These are phyloP conservation scores for Hirtodrosophila confusa DNA, from an alignment of 2,888 invertebrate species.

Conservation along the genomic window DNA sequence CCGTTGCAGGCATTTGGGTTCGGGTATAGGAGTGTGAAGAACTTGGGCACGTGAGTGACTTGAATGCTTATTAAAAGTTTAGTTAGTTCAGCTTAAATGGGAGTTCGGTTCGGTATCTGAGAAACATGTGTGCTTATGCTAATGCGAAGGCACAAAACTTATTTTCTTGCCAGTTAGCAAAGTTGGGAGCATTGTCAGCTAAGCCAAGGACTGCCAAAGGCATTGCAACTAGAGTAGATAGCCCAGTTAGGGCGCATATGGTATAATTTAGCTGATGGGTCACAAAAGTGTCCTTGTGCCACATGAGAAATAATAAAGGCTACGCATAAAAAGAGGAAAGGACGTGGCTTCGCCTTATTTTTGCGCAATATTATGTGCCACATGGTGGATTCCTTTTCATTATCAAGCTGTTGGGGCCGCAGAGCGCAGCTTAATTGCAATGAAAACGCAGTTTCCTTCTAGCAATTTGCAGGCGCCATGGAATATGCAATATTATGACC, in stretches of 20 bases:
- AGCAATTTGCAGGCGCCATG: slow-evolving; percentile 67
- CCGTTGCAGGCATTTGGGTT: background rate
- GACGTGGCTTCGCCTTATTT: slow-evolving; percentile 14
- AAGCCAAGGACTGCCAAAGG: background rate
- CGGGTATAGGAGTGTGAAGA: slow-evolving; percentile 16
- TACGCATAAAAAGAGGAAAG: background rate
- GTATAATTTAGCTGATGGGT: slow-evolving; percentile 44
- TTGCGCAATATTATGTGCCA: slow-evolving; percentile 35
- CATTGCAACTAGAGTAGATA: slow-evolving; percentile 26
- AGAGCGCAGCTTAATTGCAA: slow-evolving; percentile 69
- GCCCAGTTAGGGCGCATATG: slow-evolving; percentile 54
- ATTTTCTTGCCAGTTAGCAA: slow-evolving; percentile 16
- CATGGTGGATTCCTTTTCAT: slow-evolving; percentile 51
- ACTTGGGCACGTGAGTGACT: slow-evolving; percentile 19
- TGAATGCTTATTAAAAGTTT: slow-evolving; percentile 59
- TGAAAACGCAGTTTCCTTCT: slow-evolving; percentile 71
- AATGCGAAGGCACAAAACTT: slow-evolving; percentile 9
- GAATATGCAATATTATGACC: slow-evolving; percentile 63
- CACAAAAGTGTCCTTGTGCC: slow-evolving; percentile 63
- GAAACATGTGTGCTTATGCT: slow-evolving; percentile 23
- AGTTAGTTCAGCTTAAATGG: slow-evolving; percentile 25
- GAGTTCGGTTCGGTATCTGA: background rate
- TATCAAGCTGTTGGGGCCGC: slow-evolving; percentile 51
- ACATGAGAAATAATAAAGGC: slow-evolving; percentile 43
- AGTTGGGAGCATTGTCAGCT: slow-evolving; percentile 20